A percentile compares a stretch with the other conserved stretches of the same genome.
Conservation (phyloP, 1,140 invertebrate genomes). For the Dinoponera quadriceps region DNA sequence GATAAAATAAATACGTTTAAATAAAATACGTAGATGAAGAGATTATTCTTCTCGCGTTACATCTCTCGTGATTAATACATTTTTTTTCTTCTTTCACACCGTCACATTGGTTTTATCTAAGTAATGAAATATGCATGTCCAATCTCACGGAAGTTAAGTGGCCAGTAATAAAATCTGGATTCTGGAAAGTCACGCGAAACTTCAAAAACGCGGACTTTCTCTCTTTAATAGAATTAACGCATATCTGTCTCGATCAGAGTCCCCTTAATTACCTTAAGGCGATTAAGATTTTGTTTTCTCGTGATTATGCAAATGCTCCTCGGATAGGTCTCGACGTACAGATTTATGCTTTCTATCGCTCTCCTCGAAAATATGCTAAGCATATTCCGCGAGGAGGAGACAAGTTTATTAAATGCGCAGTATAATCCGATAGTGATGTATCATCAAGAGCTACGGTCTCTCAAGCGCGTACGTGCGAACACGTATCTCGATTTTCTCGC, state of each 20-base stretch:
- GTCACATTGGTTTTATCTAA: neutral
- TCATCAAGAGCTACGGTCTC: constrained; percentile 5
- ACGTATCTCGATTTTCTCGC: constrained; percentile 1
- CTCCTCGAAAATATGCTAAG: constrained; percentile 48
- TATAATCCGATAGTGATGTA: constrained; percentile 1
- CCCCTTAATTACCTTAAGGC: constrained; percentile 23
- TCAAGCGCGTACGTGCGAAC: neutral
- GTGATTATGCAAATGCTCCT: constrained; percentile 42
- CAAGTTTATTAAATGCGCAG: constrained; percentile 47
- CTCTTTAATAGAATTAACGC: neutral
- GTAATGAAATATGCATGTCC: constrained; percentile 9
- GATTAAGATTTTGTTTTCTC: constrained; percentile 24
- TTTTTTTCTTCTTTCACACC: neutral
- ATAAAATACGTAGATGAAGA: no score
- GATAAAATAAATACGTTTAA: no score
- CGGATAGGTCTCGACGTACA: neutral
- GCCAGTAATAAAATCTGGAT: constrained; percentile 23
- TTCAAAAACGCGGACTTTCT: constrained; percentile 16
- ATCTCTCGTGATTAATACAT: neutral
- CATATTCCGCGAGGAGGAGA: constrained; percentile 7
- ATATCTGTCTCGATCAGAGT: neutral
- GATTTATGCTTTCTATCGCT: constrained; percentile 49
- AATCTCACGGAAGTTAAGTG: neutral
- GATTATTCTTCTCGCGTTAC: neutral
- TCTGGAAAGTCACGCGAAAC: constrained; percentile 17